Base-by-base conservation (phyloP, 92 coral and sea anemone species). In the Palythoa caribaeorum region DNA sequence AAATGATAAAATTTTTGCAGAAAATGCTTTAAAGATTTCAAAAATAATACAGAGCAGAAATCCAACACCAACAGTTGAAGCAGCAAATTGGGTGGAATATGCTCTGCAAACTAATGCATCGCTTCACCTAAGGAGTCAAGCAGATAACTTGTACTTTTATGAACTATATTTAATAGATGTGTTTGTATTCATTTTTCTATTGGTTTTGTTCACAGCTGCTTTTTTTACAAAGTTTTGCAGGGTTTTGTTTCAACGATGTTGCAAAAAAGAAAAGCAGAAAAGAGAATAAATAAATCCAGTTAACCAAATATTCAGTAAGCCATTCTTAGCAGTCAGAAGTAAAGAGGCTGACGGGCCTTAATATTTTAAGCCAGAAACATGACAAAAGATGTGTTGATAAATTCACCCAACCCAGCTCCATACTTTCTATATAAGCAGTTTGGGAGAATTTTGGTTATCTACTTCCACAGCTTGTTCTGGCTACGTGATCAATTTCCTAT, bases 41-140 rank as follows among this genome's bases (percentile, higher is more conserved):
- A 80, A 73, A 79, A 55, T 86, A 74, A 87, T 95, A 35, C 90
- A 80, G 48, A 90, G 86, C 73, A 89, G 94, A 83, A 88, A 89
- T 35, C 83, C 83, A 7, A 81, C 92, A 28, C 98, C 98, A 44
- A 81, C 93, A 1, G 85, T 90, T 52, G 94, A 96, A 79, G 96
- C 94, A 15, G 95, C 96, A 51, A 94, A 96, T 62, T 96, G 98
- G 98, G 68, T 96, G 1, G 98, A 96, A 38, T 96, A 96, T 85
- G 94, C 92, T 16, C 37, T 94, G 44, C 59, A 17, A 69, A 91
- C 92, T 69, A 90, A 96, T 88, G 97, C 92, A 9, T 94, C 93
- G 6, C 90, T 88, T 75, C 98, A 96, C 78, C 74, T 96, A 17
- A 90, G 94, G 20, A 92, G 97, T 71, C 90, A 92, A 63, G 93